These are phyloP conservation scores for Sarcophilus harrisii DNA, from an alignment of 2,797 vertebrate species.

Conservation along the genomic window DNA sequence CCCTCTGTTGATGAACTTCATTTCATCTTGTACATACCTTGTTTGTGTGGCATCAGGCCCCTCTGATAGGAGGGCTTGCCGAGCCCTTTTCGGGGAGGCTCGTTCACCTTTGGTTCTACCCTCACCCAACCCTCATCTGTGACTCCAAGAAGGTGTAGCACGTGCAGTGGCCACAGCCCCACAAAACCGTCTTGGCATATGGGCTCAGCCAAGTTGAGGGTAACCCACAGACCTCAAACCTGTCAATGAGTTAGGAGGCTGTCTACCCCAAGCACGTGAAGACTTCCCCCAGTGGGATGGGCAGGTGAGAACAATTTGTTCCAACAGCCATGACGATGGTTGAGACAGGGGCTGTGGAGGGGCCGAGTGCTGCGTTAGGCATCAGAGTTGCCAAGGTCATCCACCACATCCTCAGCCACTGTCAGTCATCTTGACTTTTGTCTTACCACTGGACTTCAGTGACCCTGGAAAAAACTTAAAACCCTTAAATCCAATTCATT, in stretches of 20 bases:
- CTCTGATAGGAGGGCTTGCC: background rate
- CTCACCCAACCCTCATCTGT: background rate
- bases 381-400: too few species aligned
- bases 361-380: background rate
- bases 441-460: too few species aligned
- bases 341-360: background rate
- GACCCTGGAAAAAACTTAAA: too few species aligned
- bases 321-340: background rate
- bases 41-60: background rate
- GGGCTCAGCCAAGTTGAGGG: background rate
- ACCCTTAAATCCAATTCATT: too few species aligned
- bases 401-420: too few species aligned
- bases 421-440: too few species aligned
- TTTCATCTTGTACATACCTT: background rate
- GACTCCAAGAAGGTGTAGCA: background rate
- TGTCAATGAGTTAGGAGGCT: background rate
- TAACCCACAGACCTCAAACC: background rate
- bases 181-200: background rate
- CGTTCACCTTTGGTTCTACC: background rate
- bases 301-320: background rate
- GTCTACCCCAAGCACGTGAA: background rate
- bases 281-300: background rate
- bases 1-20: too few species aligned
- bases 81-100: background rate
- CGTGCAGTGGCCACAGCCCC: background rate